Evolutionary conservation across 2,113 vertebrate species (phyloP), one percentile per base, ranked within the genome.

Genomic region (Epinephelus lanceolatus): DNA sequence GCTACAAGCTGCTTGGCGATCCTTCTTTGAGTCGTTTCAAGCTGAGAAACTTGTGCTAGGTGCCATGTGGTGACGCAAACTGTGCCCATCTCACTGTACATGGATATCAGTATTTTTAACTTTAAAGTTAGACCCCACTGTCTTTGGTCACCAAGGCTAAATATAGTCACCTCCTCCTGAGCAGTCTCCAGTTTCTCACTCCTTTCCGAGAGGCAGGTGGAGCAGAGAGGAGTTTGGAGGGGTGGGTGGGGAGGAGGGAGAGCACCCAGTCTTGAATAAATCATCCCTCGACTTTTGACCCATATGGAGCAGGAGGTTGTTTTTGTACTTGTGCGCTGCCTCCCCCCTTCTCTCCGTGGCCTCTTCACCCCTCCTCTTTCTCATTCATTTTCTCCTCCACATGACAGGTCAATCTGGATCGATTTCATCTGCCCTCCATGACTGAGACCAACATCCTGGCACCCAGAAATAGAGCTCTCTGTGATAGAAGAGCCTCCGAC

Each of bases 101-200:
- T 85, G 90, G 92, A 91, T 92, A 87, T 94, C 88, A 93, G 70
- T 95, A 94, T 94, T 95, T 95, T 95, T 94, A 94, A 94, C 92
- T 93, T 93, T 94, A 93, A 93, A 93, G 89, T 92, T 90, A 83
- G 85, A 91, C 93, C 94, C 89, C 81, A 62, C 90, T 78, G 85
- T 89, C 89, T 94, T 93, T 86, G 89, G 92, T 86, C 88, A 86
- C 73, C 33, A 15, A 33, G 45, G 72, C 88, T 95, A 95, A 94
- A 95, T 93, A 94, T 94, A 95, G 85, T 66, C 76, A 56, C 60
- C 83, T 89, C 88, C 82, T 81, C 47, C 86, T 80, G 81, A 90
- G 88, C 89, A 88, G 90, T 94, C 93, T 95, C 94, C 80, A 88
- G 93, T 95, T 96, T 95, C 94, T 89, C 80, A 91, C 83, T 93